Conservation (phyloP, 2,113 vertebrate genomes). For the Okapia johnstoni region DNA sequence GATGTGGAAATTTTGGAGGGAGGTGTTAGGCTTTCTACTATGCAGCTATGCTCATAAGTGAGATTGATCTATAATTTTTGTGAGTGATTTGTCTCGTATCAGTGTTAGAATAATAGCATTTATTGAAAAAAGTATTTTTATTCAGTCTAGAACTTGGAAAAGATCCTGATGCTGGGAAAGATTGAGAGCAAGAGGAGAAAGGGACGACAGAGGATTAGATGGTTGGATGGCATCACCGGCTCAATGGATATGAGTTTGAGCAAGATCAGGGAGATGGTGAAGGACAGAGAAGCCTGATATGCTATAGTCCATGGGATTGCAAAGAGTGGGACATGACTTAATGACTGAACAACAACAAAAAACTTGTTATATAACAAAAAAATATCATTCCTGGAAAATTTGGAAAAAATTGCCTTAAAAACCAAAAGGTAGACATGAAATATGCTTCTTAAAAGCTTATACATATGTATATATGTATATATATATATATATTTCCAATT, state of each 20-base stretch:
- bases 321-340: not conserved
- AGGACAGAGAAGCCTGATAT: not conserved
- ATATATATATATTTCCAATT: not conserved
- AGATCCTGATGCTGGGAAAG: not conserved
- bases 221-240: not conserved
- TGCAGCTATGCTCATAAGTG: accelerated
- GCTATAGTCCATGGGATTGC: not conserved
- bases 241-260: not conserved
- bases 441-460: not conserved
- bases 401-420: not conserved
- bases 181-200: not conserved
- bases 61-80: not conserved
- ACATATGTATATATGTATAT: not conserved
- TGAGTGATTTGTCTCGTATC: not conserved
- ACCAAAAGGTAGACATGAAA: not conserved
- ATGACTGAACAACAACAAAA: not conserved
- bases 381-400: not conserved
- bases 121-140: not conserved
- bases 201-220: not conserved
- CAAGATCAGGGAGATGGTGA: not conserved
- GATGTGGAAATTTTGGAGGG: not conserved
- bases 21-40: not conserved
- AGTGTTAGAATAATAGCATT: not conserved
- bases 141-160: not conserved
- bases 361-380: not conserved